Base-by-base conservation (phyloP, 2,888 invertebrate genomes). In the Ischnura elegans region DNA sequence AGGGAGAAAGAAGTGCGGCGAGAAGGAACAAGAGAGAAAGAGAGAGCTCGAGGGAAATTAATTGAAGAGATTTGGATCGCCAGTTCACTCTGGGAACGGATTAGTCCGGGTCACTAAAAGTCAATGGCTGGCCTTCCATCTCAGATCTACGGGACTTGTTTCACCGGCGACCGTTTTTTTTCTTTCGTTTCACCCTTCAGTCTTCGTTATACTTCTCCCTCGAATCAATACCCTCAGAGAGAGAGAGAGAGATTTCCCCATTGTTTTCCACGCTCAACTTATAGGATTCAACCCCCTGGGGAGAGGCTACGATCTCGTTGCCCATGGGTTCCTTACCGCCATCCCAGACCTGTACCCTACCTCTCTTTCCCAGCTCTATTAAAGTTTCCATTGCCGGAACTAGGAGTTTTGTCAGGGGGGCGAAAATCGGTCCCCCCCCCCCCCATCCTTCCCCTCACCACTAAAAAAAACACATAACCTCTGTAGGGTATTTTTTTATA, bases 41-140 rank as follows among this genome's bases (percentile, higher is more conserved):
- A 29, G 61, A 43, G 61, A 61, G n/a, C 10, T 13, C 16, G 61
- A 42, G n/a, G 21, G 42, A 90, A 61, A 90, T 90, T 90, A 90
- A 90, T 61, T 90, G 90, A 90, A 43, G 90, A 90, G 90, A 90
- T 66, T 90, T 61, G 43, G 90, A 66, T 90, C 90, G 36, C 29
- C 51, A 51, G 87, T 42, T 90, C 43, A 43, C 90, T 61, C 10
- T 10, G 76, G 29, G 36, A 66, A 66, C 66, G 43, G 61, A 55
- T 90, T 90, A 61, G 90, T 90, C 43, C 43, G 43, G 43, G 61
- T 90, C 90, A 61, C 25, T 90, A 55, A n/a, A 43, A 90, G 42
- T 42, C 90, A 42, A 90, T 90, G 90, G 61, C 43, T 42, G 47
- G 55, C 90, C 61, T 45, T 90, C 90, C 87, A 55, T 87, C 87